phyloP scores from a whole-genome alignment of 2,888 invertebrate species.

The Brachypalpus laphriformis region DNA sequence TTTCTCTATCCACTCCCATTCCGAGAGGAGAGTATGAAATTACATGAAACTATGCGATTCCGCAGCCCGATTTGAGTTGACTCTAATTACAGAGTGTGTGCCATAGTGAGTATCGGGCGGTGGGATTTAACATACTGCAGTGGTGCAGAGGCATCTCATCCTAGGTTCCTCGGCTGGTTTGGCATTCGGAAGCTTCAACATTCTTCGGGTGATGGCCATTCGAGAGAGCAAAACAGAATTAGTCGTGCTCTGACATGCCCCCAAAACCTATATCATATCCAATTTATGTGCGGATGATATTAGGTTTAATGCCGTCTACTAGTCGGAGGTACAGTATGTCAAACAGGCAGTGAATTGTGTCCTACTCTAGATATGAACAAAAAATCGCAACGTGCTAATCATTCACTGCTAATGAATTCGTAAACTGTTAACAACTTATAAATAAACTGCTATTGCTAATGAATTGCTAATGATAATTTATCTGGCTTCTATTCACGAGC shows the following conservation, averaged over 20 bases:
- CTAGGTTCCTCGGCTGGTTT: conserved; percentile 7
- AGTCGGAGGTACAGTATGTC: conserved; percentile 47
- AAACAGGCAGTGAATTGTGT: background rate
- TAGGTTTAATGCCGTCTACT: conserved; percentile 56
- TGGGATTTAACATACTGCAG: conserved; percentile 54
- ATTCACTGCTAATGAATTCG: too few relatives aligned
- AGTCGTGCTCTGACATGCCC: conserved; percentile 76
- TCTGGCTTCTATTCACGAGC: too few relatives aligned
- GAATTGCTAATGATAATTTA: too few relatives aligned
- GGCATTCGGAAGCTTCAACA: conserved; percentile 74
- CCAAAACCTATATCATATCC: conserved; percentile 75
- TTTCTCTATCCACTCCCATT: conserved; percentile 47
- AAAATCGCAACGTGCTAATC: too few relatives aligned
- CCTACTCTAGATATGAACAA: too few relatives aligned
- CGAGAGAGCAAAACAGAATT: conserved; percentile 44
- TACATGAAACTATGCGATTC: conserved; percentile 73
- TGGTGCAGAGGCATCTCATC: background rate
- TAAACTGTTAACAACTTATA: too few relatives aligned
- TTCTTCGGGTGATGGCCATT: conserved; percentile 55
- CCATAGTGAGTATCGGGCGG: conserved; percentile 44
- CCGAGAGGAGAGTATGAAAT: conserved; percentile 61
- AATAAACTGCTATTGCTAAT: too few relatives aligned
- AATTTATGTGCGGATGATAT: conserved; percentile 74
- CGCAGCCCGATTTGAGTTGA: conserved; percentile 68
- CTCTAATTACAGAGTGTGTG: conserved; percentile 72